A percentile compares a stretch with the other conserved stretches of the same genome.
Evolutionary conservation across 2,888 invertebrate genomes (phyloP).

Genomic region (Euphydryas editha): DNA sequence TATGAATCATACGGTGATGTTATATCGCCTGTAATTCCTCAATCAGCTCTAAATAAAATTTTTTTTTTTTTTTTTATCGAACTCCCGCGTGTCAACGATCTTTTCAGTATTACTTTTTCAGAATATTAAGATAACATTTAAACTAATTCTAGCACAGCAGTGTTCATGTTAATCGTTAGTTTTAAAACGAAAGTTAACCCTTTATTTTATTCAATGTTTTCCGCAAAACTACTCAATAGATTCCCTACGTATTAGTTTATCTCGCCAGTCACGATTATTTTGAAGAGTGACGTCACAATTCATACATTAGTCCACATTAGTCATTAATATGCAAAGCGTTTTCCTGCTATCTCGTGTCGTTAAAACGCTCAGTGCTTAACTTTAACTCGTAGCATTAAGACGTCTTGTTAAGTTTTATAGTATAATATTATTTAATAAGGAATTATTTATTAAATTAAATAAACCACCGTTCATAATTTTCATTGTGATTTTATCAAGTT

Average conservation of each 20-base stretch:
- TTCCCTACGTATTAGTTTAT: too few relatives aligned
- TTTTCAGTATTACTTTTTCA: too few relatives aligned
- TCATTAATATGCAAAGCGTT: not conserved
- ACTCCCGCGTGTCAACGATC: too few relatives aligned
- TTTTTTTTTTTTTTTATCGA: too few relatives aligned
- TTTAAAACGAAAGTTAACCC: too few relatives aligned
- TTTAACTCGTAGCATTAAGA: not conserved
- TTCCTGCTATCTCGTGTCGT: not conserved
- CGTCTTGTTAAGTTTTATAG: not conserved
- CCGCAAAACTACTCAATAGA: not conserved
- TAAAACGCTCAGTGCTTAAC: not conserved
- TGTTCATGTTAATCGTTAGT: too few relatives aligned
- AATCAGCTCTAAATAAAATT: too few relatives aligned
- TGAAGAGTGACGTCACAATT: slow-evolving; percentile 2
- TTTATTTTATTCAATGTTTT: too few relatives aligned
- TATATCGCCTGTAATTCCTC: too few relatives aligned
- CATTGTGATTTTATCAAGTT: not conserved
- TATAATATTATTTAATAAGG: not conserved
- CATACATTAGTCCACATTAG: not conserved
- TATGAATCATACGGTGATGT: too few relatives aligned
- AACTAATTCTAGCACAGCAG: too few relatives aligned
- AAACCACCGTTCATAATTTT: not conserved
- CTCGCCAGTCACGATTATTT: not conserved
- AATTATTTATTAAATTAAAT: not conserved
- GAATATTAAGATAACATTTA: too few relatives aligned